These are phyloP conservation scores for Pseudochirops corinnae DNA, from an alignment of 2,797 vertebrate genomes.

Conservation along the genomic window DNA sequence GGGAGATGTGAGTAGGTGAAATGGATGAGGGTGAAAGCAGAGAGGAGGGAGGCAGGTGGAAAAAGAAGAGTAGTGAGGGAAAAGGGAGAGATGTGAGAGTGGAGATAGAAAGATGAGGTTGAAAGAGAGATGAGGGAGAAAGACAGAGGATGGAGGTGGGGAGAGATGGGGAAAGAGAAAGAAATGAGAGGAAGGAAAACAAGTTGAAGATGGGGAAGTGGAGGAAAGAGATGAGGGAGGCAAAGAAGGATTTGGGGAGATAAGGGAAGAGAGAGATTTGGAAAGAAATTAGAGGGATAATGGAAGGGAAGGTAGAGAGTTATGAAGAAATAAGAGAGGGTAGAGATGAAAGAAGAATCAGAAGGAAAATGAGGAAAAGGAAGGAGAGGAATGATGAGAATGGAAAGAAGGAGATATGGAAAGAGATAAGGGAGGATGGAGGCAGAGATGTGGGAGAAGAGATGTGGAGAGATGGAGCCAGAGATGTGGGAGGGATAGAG, in stretches of 20 bases:
- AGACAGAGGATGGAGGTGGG: neutral
- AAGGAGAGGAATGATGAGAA: neutral
- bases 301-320: neutral
- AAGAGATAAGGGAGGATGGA: neutral
- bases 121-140: conserved; percentile 33
- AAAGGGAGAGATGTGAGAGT: conserved; percentile 4
- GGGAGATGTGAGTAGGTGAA: neutral
- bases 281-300: neutral
- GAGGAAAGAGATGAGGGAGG: neutral
- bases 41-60: neutral
- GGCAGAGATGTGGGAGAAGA: neutral
- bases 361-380: neutral
- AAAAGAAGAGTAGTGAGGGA: neutral
- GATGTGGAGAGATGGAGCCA: neutral
- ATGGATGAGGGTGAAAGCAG: neutral
- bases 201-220: neutral
- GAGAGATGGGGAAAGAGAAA: neutral
- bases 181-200: neutral
- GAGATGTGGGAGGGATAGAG: too few species aligned
- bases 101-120: neutral
- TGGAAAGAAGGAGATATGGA: neutral
- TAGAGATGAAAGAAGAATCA: neutral
- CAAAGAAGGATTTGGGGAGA: neutral
- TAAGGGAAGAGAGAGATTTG: conserved; percentile 10
- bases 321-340: neutral